These are phyloP conservation scores for Tipula unca DNA, from an alignment of 2,888 invertebrate genomes.

Conservation along the genomic window DNA sequence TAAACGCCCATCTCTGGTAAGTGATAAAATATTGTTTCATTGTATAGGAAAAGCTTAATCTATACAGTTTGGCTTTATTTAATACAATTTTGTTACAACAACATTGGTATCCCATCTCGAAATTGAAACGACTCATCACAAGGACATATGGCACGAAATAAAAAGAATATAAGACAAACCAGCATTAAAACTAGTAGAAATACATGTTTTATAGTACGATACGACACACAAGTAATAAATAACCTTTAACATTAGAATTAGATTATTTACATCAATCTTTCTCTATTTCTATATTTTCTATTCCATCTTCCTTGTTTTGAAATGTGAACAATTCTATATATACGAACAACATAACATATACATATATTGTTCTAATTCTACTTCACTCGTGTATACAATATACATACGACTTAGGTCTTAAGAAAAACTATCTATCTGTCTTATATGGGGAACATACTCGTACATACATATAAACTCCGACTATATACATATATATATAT, in stretches of 20 bases:
- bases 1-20: too few relatives aligned
- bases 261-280: conserved; percentile 8
- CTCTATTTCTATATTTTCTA: background rate
- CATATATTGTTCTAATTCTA: background rate
- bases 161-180: background rate
- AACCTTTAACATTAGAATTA: conserved; percentile 8
- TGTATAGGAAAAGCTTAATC: too few relatives aligned
- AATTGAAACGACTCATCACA: background rate
- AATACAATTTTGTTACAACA: too few relatives aligned
- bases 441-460: background rate
- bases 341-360: too few relatives aligned
- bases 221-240: background rate
- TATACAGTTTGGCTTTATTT: too few relatives aligned
- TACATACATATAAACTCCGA: background rate
- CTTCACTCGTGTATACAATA: background rate
- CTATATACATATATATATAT: background rate
- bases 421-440: background rate
- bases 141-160: background rate
- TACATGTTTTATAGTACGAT: background rate
- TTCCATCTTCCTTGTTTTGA: background rate
- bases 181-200: background rate
- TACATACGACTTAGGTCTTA: background rate
- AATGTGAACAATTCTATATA: background rate
- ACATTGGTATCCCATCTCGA: background rate
- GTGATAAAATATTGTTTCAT: too few relatives aligned